Percentiles rank a stretch among this genome's conserved stretches.
Evolutionary conservation across 2,797 vertebrate genomes (phyloP).

Genomic region (Lacerta viridis): DNA sequence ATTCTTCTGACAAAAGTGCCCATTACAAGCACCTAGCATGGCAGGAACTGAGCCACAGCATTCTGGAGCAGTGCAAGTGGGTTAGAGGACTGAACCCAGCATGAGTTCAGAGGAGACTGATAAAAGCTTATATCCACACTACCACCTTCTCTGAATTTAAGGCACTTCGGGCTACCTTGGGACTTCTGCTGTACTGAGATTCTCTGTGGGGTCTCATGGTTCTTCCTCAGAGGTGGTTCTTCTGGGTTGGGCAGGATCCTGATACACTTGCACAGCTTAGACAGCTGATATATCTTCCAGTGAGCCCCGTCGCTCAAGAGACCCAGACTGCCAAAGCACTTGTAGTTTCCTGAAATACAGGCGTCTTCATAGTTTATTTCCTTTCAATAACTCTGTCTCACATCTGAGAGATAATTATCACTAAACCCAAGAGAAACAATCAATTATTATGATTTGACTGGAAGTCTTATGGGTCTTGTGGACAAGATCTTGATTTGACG

Average conservation of each 20-base stretch:
- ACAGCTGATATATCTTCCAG: neutral
- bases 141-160: neutral
- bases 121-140: no score
- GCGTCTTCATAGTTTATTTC: neutral
- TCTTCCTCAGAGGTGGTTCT: no score
- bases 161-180: no score
- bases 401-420: neutral
- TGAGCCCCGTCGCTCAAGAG: neutral
- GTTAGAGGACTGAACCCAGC: no score
- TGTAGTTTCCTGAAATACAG: neutral
- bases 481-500: neutral
- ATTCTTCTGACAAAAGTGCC: neutral
- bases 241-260: no score
- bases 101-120: no score
- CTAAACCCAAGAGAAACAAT: no score
- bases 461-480: neutral
- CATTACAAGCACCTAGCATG: no score
- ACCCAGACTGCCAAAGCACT: neutral
- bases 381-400: neutral
- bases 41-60: no score
- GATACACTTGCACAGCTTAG: neutral
- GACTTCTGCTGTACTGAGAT: no score
- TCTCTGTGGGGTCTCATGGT: no score
- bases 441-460: neutral
- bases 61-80: no score